Percentiles rank a stretch among this genome's conserved stretches.
phyloP scores from a whole-genome alignment of 2,797 vertebrate species.

The Myotis myotis region DNA sequence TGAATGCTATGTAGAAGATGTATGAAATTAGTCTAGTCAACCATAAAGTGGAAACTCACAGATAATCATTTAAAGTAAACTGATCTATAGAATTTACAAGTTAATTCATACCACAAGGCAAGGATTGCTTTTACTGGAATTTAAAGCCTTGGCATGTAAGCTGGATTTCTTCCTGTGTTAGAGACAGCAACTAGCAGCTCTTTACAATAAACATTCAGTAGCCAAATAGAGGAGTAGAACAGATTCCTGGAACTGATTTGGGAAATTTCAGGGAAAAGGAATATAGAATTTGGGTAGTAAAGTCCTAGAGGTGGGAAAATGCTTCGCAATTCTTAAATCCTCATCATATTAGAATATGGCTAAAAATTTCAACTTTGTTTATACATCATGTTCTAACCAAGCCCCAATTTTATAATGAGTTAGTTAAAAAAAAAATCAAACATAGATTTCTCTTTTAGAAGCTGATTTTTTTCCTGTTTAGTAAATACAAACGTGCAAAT shows the following conservation, averaged over 20 bases:
- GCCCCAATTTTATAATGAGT: neutral
- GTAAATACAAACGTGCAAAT: constrained; percentile 4
- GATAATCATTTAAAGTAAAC: constrained; percentile 15
- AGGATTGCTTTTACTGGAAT: neutral
- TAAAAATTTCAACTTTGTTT: neutral
- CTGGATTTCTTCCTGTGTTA: neutral
- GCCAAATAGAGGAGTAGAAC: neutral
- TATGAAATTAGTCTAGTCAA: neutral
- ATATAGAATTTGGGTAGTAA: neutral
- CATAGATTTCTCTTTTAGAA: neutral
- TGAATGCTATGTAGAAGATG: neutral
- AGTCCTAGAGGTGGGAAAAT: neutral
- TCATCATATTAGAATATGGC: neutral
- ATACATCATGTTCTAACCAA: neutral
- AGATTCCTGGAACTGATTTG: neutral
- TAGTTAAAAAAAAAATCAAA: neutral
- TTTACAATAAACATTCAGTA: neutral
- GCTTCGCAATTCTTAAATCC: constrained; percentile 16
- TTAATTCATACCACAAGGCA: neutral
- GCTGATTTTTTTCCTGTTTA: neutral
- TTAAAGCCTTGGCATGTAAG: constrained; percentile 13
- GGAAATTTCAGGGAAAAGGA: constrained; percentile 29
- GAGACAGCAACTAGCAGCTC: neutral
- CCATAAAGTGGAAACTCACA: neutral
- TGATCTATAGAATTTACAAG: constrained; percentile 30